Evolutionary conservation across 2,113 vertebrate species (phyloP).

Genomic region (Toxotes chatareus): DNA sequence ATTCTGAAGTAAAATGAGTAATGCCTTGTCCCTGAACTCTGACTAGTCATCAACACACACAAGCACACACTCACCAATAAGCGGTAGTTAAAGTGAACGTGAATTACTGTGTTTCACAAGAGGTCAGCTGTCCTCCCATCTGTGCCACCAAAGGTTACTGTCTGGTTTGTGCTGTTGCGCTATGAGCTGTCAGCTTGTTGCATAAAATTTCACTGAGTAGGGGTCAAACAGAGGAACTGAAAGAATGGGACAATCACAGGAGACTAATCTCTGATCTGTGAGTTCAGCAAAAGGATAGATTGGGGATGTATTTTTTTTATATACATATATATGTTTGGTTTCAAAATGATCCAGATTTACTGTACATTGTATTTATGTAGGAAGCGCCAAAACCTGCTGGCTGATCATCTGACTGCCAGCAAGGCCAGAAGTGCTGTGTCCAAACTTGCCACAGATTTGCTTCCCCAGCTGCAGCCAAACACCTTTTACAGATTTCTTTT

Average conservation of each 20-base stretch:
- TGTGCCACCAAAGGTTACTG: conserved; percentile 47
- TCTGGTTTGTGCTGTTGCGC: conserved; percentile 9
- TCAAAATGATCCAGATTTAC: background rate
- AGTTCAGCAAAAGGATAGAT: background rate
- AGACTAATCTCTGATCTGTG: background rate
- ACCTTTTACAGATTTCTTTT: background rate
- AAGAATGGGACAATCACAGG: background rate
- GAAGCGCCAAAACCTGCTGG: conserved; percentile 23
- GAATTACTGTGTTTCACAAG: conserved; percentile 48
- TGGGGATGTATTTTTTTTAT: background rate
- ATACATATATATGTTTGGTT: background rate
- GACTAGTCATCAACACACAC: conserved; percentile 27
- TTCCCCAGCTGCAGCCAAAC: background rate
- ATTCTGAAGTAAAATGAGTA: conserved; percentile 36
- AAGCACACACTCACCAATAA: conserved; percentile 14
- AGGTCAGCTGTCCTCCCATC: conserved; percentile 51
- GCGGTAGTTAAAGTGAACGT: conserved; percentile 28
- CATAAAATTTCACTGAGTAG: conserved; percentile 13
- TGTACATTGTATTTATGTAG: background rate
- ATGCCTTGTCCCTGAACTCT: conserved; percentile 36
- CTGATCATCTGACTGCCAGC: conserved; percentile 4
- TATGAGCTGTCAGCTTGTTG: conserved; percentile 9
- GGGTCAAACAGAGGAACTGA: conserved; percentile 37
- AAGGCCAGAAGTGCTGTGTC: conserved; percentile 18
- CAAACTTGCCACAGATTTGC: conserved; percentile 3